Conservation (phyloP, 92 coral and sea anemone species). For the Phenganax marumi region DNA sequence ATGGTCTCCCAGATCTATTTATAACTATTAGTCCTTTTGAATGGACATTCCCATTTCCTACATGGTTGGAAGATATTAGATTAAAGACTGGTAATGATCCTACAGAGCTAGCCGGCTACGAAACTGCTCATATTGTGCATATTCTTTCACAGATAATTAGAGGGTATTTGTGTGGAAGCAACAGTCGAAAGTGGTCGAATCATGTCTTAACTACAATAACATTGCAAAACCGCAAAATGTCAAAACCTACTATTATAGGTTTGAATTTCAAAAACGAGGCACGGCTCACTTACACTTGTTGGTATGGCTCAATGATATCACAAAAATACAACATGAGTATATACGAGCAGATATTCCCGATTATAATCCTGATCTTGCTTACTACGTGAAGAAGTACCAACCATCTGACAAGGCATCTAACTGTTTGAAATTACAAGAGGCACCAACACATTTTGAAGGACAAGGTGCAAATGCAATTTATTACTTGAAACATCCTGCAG, state of each 20-base stretch:
- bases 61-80: no score
- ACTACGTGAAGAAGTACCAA: conserved; percentile 6
- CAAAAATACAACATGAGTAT: not conserved
- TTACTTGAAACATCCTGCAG: conserved; percentile 18
- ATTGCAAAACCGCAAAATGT: not conserved
- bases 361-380: conserved; percentile 13
- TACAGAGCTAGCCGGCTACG: no score
- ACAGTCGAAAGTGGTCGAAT: no score
- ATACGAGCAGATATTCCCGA: conserved; percentile 40
- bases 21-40: no score
- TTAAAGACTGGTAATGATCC: no score
- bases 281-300: conserved; percentile 46
- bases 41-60: no score
- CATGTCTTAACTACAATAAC: conserved; percentile 2
- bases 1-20: no score
- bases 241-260: conserved; percentile 42
- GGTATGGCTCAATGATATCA: conserved; percentile 30
- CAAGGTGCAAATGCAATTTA: not conserved
- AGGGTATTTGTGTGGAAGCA: no score
- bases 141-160: no score
- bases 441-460: not conserved
- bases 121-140: no score
- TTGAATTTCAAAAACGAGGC: conserved; percentile 54
- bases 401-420: conserved; percentile 15
- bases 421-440: no score